Conservation (phyloP, 1,140 invertebrate genomes). For the Aphidius gifuensis region DNA sequence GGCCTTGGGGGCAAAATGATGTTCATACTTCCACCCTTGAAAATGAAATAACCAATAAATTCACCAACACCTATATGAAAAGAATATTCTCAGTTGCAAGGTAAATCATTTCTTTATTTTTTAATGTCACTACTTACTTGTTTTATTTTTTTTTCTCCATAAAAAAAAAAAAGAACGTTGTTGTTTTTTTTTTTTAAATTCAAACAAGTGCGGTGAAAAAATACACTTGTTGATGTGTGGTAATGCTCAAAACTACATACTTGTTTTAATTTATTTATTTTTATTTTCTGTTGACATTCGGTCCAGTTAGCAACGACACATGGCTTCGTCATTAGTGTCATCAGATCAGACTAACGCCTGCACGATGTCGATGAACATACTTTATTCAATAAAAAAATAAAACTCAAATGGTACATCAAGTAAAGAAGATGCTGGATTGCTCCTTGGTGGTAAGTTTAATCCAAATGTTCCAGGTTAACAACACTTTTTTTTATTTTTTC, state of each 20-base stretch:
- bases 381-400: background rate
- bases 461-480: background rate
- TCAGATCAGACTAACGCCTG: conserved; percentile 38
- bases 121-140: too few species aligned
- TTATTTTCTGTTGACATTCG: conserved; percentile 16
- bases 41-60: conserved; percentile 52
- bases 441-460: background rate
- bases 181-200: too few species aligned
- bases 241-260: conserved; percentile 34
- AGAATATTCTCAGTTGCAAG: conserved; percentile 55
- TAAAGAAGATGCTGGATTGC: too few species aligned
- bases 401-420: too few species aligned
- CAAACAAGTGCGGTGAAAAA: too few species aligned
- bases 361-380: conserved; percentile 31
- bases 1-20: conserved; percentile 37
- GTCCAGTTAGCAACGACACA: conserved; percentile 46
- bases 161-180: too few species aligned
- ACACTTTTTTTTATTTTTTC: background rate
- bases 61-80: conserved; percentile 44
- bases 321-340: conserved; percentile 45
- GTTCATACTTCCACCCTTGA: conserved; percentile 32
- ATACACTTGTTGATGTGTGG: too few species aligned
- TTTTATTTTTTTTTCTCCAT: too few species aligned
- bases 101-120: conserved; percentile 46
- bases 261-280: conserved; percentile 13